Evolutionary conservation across 2,113 vertebrate genomes (phyloP), one percentile per base, ranked within the genome.

Genomic region (Colossoma macropomum): DNA sequence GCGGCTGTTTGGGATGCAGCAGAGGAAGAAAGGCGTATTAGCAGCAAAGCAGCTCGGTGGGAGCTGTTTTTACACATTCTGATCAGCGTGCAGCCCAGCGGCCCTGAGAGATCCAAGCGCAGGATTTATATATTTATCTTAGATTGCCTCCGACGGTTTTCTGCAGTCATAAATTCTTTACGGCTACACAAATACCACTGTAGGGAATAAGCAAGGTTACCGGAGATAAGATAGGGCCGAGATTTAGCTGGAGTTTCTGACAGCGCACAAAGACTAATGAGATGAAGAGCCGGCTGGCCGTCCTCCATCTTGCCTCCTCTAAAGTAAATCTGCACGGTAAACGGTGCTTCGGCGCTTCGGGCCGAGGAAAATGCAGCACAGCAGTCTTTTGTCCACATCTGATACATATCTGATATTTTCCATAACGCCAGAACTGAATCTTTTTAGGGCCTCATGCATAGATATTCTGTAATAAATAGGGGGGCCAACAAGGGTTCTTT

Each of bases 161-260:
- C 89, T 87, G 91, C 91, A 87, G 77, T 89, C 92, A 93, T 95
- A 94, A 95, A 94, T 94, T 94, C 91, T 92, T 93, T 92, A 92
- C 93, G 89, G 89, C 92, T 91, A 89, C 90, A 89, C 91, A 94
- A 94, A 94, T 93, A 91, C 89, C 87, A 93, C 93, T 89, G 86
- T 89, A 85, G 93, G 94, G 94, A 95, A 94, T 94, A 93, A 92
- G 93, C 93, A 95, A 94, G 93, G 94, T 94, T 93, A 92, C 88
- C 54, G 86, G 81, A 70, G 89, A 90, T 89, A 86, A 91, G 92
- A 92, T 90, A 90, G 92, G 90, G 89, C 89, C 73, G 88, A 93
- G 92, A 93, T 92, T 93, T 92, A 92, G 90, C 85, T 86, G 88
- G 84, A 85, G 85, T 28, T 84, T 87, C 86, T 79, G 90, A 92